Base-by-base conservation (phyloP, 1,140 invertebrate species). In the Bombus huntii region DNA sequence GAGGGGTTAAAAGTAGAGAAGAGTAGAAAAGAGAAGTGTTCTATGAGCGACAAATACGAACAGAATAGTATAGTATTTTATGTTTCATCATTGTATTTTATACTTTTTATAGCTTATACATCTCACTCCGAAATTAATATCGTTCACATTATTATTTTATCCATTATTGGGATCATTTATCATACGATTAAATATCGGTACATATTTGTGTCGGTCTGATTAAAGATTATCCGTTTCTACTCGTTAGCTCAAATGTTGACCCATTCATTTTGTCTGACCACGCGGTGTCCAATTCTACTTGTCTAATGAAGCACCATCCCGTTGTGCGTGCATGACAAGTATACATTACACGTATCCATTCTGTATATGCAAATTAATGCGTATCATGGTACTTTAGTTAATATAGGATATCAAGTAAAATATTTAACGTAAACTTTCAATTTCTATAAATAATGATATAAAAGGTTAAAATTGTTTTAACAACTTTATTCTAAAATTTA, bases 241-340 rank as follows among this genome's bases (percentile, higher is more conserved):
- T 62, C 22, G 53, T 15, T 28, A 31, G 42, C 31, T 39, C 22
- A 34, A 25, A 12, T n/a, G 59, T 34, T 28, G 22, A 25, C 3
- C 42, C 15, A 68, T 68, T 77, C 18, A 68, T 53, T 75, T 31
- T 53, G 62, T 65, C 42, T 83, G 34, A 76, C 34, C 34, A 44
- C 28, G 62, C 28, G 68, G 22, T 37, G 34, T 31, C 42, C 6
- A 31, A 37, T 83, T 83, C 73, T 76, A 65, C 59, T 57, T 65
- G 70, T 34, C 22, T 79, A 18, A 79, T 47, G 18, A 78, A 78
- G 59, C 37, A 47, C 22, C 6, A 53, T 80, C 15, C 31, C 2
- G 12, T 37, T 37, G 25, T 80, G 37, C n/a, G 42, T 22, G 28
- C 42, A 68, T 44, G 39, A 70, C 57, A 57, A 39, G 10, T 59